Conservation (phyloP, 2,888 invertebrate genomes). For the Eurytoma californica region DNA sequence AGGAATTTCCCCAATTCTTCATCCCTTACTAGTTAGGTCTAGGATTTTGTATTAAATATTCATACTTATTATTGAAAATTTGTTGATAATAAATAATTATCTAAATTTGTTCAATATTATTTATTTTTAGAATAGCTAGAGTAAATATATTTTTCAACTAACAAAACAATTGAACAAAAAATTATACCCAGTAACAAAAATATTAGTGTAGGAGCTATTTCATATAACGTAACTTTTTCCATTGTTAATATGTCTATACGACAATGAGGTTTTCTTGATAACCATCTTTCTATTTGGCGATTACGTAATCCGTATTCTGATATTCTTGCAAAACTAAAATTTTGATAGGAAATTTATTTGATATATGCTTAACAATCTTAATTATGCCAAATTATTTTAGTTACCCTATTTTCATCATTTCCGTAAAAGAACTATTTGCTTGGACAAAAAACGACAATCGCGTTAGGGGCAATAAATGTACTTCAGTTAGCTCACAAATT, state of each 20-base stretch:
- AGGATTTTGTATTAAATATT: no score
- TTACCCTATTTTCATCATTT: constrained; percentile 51
- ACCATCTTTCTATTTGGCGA: constrained; percentile 66
- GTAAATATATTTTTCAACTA: not conserved
- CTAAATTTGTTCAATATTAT: not conserved
- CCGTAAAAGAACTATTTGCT: constrained; percentile 14
- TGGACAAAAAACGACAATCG: not conserved
- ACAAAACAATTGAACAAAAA: not conserved
- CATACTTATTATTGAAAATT: not conserved
- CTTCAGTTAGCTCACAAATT: constrained; percentile 60
- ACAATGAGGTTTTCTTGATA: constrained; percentile 65
- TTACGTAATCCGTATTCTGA: not conserved
- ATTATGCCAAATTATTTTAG: no score
- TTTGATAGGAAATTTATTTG: not conserved
- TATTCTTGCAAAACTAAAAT: not conserved
- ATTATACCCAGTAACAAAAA: not conserved
- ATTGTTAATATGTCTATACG: constrained; percentile 60
- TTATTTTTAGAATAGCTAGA: not conserved
- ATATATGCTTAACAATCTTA: not conserved
- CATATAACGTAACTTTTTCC: constrained; percentile 37
- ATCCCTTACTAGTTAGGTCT: no score
- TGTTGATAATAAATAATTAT: not conserved
- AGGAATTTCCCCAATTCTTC: no score
- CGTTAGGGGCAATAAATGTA: constrained; percentile 54
- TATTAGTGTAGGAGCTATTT: not conserved